phyloP scores from a whole-genome alignment of 1,140 invertebrate genomes.

The Pogonomyrmex californicus region DNA sequence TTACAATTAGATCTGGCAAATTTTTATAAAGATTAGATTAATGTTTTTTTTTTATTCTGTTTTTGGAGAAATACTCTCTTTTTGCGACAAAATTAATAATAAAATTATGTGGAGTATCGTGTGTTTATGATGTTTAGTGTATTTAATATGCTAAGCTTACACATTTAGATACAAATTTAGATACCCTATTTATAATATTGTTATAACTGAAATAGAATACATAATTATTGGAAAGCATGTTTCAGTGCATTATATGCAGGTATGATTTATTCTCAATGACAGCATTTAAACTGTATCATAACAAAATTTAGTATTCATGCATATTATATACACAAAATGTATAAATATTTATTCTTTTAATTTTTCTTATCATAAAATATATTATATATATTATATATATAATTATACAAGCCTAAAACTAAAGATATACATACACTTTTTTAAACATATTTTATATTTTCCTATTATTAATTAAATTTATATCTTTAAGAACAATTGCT shows the following conservation, averaged over 20 bases:
- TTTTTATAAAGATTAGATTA: not conserved
- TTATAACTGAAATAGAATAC: conserved; percentile 27
- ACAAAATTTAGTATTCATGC: not conserved
- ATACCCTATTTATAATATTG: not conserved
- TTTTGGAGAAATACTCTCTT: not conserved
- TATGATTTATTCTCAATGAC: conserved; percentile 10
- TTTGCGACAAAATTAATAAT: not conserved
- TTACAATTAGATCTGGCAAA: not conserved
- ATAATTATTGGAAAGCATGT: conserved; percentile 29
- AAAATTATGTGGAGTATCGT: not conserved
- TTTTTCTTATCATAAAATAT: conserved; percentile 2
- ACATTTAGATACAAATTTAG: not conserved
- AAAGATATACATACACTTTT: too few relatives aligned
- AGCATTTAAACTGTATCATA: conserved; percentile 5
- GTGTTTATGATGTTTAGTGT: not conserved
- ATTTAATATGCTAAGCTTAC: not conserved
- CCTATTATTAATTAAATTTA: not conserved
- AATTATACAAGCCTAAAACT: too few relatives aligned
- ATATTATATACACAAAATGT: not conserved
- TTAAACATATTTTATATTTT: not conserved
- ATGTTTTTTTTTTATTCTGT: not conserved
- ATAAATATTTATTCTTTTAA: not conserved
- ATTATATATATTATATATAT: not conserved
- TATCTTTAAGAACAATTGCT: not conserved
- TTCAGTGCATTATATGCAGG: not conserved